Evolutionary conservation across 2,888 invertebrate genomes (phyloP), one percentile per base, ranked within the genome.

Genomic region (Temnothorax ravouxi): DNA sequence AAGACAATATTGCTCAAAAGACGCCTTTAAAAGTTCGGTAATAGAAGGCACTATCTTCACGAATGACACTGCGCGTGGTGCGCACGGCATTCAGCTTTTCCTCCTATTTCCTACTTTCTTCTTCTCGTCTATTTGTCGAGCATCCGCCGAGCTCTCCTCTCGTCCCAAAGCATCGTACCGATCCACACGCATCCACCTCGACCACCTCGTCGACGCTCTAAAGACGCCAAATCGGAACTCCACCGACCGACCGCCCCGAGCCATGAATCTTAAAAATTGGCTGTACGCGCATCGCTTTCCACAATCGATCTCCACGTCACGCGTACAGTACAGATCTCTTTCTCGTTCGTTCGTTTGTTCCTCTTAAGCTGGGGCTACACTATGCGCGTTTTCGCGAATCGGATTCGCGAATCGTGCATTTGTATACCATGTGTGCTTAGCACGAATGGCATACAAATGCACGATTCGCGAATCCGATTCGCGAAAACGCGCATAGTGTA

Each of bases 21-120:
- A 88, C 87, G 89, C 88, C 88, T 92, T 92, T 88, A 89, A 92
- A 91, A 92, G 90, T 92, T 92, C 69, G 88, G 87, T 91, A 92
- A 92, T 92, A 90, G 88, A 87, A 87, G 85, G 82, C 52, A 72
- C 71, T 79, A 83, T 80, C 84, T 64, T 83, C 75, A 79, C 82
- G 59, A 80, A 69, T 72, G 84, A 83, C 66, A 47, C 67, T 18
- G 81, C 41, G 25, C 44, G 29, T 59, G 69, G 77, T 66, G 56
- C 13, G 50, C 76, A 50, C 50, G 41, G 59, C 56, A 54, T 84
- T 79, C 64, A 74, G 44, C 13, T 47, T 54, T 67, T 25, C 6
- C 25, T 25, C 52, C 25, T 11, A 54, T 18, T 29, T 34, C 44
- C n/a, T 29, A 69, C 74, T 38, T 47, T 41, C 56, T 44, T 47